Conservation (phyloP, 1,140 invertebrate species). For the Bombus waltoni region DNA sequence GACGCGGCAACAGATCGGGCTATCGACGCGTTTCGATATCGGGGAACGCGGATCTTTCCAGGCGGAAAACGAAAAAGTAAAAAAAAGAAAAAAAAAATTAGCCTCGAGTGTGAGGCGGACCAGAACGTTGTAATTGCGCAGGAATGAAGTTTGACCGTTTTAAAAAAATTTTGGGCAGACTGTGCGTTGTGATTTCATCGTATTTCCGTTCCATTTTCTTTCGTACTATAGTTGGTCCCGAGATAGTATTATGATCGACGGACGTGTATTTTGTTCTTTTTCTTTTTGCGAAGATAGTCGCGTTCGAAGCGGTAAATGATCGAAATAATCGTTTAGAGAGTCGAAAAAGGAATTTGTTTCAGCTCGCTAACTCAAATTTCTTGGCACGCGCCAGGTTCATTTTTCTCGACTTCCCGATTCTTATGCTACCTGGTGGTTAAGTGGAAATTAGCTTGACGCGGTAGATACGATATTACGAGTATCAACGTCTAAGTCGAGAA, state of each 20-base stretch:
- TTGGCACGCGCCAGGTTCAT: not conserved
- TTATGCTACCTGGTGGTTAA: too few relatives aligned
- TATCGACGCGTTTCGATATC: conserved; percentile 18
- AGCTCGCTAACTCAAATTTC: not conserved
- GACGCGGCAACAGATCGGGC: not conserved
- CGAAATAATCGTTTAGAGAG: too few relatives aligned
- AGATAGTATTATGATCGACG: too few relatives aligned
- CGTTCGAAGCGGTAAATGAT: not conserved
- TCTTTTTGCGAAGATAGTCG: not conserved
- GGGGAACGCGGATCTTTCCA: not conserved
- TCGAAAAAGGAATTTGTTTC: not conserved
- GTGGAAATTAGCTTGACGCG: too few relatives aligned
- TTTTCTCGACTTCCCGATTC: too few relatives aligned
- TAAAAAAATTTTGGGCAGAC: not conserved
- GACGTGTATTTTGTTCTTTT: too few relatives aligned
- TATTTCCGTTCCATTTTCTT: not conserved
- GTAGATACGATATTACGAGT: too few relatives aligned
- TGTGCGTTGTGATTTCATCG: not conserved
- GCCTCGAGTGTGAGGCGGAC: not conserved
- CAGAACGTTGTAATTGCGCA: not conserved
- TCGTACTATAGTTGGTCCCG: too few relatives aligned
- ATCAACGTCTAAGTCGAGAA: too few relatives aligned
- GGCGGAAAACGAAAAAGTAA: not conserved
- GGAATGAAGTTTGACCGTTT: not conserved
- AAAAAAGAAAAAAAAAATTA: not conserved